A percentile compares a stretch with the other conserved stretches of the same genome.
Conservation (phyloP, 2,888 invertebrate species). For the Clistopyga incitator region DNA sequence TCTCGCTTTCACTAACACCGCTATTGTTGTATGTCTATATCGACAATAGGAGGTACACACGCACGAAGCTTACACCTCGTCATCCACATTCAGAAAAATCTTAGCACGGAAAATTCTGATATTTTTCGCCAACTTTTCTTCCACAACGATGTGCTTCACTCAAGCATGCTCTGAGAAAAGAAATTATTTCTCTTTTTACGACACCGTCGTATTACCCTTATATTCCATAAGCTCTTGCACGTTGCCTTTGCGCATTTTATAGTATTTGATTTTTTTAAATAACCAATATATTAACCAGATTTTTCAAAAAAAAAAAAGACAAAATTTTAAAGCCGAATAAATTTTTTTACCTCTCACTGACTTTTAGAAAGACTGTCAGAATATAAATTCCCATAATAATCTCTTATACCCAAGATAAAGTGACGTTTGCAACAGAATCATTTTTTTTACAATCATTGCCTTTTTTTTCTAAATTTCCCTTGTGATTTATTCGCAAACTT, state of each 20-base stretch:
- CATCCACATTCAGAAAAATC: constrained; percentile 47
- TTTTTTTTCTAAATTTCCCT: too few relatives aligned
- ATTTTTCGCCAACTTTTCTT: constrained; percentile 43
- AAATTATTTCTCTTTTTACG: constrained; percentile 31
- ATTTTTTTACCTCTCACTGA: too few relatives aligned
- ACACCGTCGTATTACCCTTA: constrained; percentile 26
- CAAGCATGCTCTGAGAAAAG: not conserved
- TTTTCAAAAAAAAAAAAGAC: not conserved
- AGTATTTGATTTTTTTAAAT: not conserved
- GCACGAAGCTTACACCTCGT: constrained; percentile 54
- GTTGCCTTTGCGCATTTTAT: not conserved
- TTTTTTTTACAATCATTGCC: too few relatives aligned
- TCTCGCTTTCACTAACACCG: constrained; percentile 30
- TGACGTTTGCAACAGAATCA: too few relatives aligned
- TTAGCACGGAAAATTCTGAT: constrained; percentile 43
- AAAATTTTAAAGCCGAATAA: not conserved
- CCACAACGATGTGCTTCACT: constrained; percentile 16
- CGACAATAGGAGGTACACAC: constrained; percentile 30
- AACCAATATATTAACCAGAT: not conserved
- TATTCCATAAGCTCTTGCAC: not conserved
- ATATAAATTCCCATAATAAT: too few relatives aligned
- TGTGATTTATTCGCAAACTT: too few relatives aligned
- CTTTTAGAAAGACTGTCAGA: too few relatives aligned
- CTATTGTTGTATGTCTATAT: constrained; percentile 19
- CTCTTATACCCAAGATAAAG: too few relatives aligned